Percentiles rank a stretch among this genome's conserved stretches.
Evolutionary conservation across 2,888 invertebrate genomes (phyloP).

Genomic region (Augochlorella aurata): DNA sequence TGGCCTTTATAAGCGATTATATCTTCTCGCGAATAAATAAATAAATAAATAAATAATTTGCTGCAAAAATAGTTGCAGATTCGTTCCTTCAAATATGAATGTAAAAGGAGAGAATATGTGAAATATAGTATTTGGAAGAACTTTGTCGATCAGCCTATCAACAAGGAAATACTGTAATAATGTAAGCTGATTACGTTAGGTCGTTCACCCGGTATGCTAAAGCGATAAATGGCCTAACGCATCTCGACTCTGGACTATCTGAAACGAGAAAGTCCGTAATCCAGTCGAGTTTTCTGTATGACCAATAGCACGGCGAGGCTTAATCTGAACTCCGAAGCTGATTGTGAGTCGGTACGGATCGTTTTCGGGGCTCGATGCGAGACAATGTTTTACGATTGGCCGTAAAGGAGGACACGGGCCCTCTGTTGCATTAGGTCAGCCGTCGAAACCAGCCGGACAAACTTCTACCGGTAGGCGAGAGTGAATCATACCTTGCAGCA

Average conservation of each 20-base stretch:
- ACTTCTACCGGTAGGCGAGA: conserved; percentile 71
- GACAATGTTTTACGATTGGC: conserved; percentile 30
- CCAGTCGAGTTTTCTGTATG: background rate
- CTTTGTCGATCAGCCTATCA: too few relatives aligned
- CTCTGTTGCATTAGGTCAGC: conserved; percentile 57
- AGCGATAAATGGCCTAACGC: conserved; percentile 1
- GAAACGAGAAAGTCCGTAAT: too few relatives aligned
- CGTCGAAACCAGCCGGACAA: conserved; percentile 53
- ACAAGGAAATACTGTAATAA: too few relatives aligned
- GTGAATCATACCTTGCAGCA: conserved; percentile 71
- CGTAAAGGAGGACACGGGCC: conserved; percentile 50
- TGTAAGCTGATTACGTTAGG: background rate
- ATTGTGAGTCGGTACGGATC: background rate
- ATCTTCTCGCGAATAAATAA: too few relatives aligned
- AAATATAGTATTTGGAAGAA: too few relatives aligned
- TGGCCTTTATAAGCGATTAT: too few relatives aligned
- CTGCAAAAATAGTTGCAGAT: too few relatives aligned
- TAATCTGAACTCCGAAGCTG: background rate
- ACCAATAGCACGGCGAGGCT: background rate
- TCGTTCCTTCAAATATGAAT: too few relatives aligned
- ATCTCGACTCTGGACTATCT: too few relatives aligned
- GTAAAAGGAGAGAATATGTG: too few relatives aligned
- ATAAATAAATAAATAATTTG: too few relatives aligned
- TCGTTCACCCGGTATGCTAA: background rate
- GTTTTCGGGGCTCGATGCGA: background rate